Base-by-base conservation (phyloP, 2,888 invertebrate species). In the Pediacus dermestoides region DNA sequence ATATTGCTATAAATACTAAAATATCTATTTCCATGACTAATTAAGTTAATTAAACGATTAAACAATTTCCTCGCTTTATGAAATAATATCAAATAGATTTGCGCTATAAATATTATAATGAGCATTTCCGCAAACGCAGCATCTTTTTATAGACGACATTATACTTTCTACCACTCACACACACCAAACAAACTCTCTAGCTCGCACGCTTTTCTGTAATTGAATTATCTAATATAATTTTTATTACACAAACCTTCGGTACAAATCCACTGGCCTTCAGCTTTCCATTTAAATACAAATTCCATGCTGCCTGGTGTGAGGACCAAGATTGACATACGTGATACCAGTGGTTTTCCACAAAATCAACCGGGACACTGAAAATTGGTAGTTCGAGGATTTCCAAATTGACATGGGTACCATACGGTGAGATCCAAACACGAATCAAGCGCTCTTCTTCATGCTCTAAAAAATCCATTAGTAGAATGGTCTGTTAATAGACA, bases 241-340 rank as follows among this genome's bases (percentile, higher is more conserved):
- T 43, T 55, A n/a, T n/a, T n/a, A n/a, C n/a, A n/a, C n/a, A n/a
- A n/a, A 69, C 71, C 63, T 70, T 56, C 10, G 60, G 53, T 31
- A 58, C 60, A 16, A 57, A 56, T 37, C 71, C 73, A 44, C 66
- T 65, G 53, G 68, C 51, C 63, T 58, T 44, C 30, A 79, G 68
- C 34, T 71, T 72, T 4, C 80, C 78, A 59, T 82, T 76, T 22
- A 81, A 44, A 64, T 77, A 81, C 3, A 81, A 60, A 16, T 74
- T 76, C 76, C 80, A 82, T 3, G 74, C 73, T n/a, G 76, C 82
- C 30, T 66, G 69, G 37, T 70, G 69, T 0, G 78, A 74, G 44
- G 80, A 77, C 74, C 82, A 83, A 28, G 82, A 81, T 46, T 81
- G 68, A 48, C 83, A 83, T 10, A 82, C 61, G 58, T 83, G 82